Percentiles rank a stretch among this genome's conserved stretches.
These are phyloP conservation scores for Megaleporinus macrocephalus DNA, from an alignment of 2,113 vertebrate genomes.

Conservation along the genomic window DNA sequence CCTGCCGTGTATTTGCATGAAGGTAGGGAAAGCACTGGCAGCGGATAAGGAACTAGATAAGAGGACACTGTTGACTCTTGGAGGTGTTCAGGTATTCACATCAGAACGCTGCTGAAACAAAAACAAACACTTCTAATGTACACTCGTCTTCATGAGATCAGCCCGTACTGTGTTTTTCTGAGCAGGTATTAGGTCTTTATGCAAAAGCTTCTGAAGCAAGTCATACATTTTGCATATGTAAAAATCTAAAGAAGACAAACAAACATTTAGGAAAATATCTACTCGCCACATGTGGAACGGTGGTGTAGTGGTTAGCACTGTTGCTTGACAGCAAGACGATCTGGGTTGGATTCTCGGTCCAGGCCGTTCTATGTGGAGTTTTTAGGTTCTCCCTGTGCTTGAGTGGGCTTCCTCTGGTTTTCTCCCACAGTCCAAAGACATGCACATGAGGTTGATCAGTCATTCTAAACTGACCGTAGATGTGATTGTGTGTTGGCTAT, in stretches of 20 bases:
- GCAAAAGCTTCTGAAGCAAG: constrained; percentile 32
- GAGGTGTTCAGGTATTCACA: neutral
- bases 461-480: too few relatives aligned
- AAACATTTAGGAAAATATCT: constrained; percentile 23
- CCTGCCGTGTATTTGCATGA: constrained; percentile 70
- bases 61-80: constrained; percentile 38
- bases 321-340: too few relatives aligned
- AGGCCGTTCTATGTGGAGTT: too few relatives aligned
- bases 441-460: too few relatives aligned
- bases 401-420: too few relatives aligned
- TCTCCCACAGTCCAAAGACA: too few relatives aligned
- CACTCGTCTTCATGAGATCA: neutral
- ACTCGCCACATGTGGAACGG: too few relatives aligned
- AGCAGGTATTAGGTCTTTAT: constrained; percentile 12
- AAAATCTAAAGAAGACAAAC: constrained; percentile 40
- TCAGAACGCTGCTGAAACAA: neutral
- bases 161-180: neutral
- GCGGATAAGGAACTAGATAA: constrained; percentile 43
- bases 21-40: constrained; percentile 58
- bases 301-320: too few relatives aligned
- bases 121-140: neutral
- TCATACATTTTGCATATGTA: constrained; percentile 47
- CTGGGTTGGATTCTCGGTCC: too few relatives aligned
- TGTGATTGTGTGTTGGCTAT: too few relatives aligned
- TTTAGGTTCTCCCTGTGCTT: too few relatives aligned